A percentile compares a stretch with the other conserved stretches of the same genome.
Evolutionary conservation across 2,113 vertebrate genomes (phyloP).

Genomic region (Prionailurus viverrinus): DNA sequence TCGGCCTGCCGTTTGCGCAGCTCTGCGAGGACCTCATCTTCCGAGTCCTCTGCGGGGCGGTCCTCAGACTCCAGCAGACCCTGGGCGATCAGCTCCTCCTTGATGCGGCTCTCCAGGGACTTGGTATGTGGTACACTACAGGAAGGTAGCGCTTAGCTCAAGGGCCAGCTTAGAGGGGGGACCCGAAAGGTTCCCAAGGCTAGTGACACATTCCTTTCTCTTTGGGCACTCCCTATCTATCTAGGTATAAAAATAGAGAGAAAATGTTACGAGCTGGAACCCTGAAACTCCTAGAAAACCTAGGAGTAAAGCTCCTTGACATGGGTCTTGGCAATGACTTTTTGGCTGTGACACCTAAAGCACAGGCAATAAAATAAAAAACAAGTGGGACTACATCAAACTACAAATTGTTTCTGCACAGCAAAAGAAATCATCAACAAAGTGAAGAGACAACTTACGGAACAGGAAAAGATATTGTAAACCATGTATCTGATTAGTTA

Average conservation of each 20-base stretch:
- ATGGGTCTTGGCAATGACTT: neutral
- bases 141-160: neutral
- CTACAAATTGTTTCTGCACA: neutral
- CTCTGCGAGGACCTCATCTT: constrained; percentile 96
- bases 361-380: neutral
- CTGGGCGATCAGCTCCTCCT: constrained; percentile 98
- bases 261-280: neutral
- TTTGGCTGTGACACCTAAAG: neutral
- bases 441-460: neutral
- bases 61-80: constrained; percentile 97
- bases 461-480: neutral
- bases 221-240: neutral
- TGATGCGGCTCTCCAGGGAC: constrained; percentile 97
- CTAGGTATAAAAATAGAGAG: neutral
- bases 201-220: neutral
- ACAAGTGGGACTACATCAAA: neutral
- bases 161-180: neutral
- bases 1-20: constrained; percentile 97
- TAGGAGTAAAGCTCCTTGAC: neutral
- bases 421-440: neutral
- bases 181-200: neutral
- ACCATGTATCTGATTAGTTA: neutral
- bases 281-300: too few relatives aligned
- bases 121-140: constrained; percentile 97
- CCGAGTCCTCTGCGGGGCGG: constrained; percentile 94